phyloP scores from a whole-genome alignment of 2,113 vertebrate species.

The Anguilla japonica region DNA sequence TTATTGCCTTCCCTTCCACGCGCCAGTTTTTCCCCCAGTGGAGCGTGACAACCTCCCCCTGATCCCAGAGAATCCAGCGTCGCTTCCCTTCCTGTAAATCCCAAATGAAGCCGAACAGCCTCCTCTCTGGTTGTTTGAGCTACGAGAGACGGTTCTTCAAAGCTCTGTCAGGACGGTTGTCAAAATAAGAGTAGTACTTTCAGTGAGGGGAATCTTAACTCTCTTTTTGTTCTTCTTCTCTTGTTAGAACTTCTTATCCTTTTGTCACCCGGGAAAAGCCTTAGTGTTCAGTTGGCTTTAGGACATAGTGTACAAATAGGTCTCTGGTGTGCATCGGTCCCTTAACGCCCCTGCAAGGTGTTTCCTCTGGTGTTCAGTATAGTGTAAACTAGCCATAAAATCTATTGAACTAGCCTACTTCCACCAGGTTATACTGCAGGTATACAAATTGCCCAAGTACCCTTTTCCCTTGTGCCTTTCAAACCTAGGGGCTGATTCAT shows the following conservation, averaged over 20 bases:
- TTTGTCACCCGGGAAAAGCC: neutral
- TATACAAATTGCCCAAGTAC: neutral
- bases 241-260: neutral
- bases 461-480: neutral
- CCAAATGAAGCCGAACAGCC: neutral
- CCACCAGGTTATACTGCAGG: neutral
- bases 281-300: neutral
- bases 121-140: neutral
- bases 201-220: neutral
- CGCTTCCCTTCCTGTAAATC: neutral
- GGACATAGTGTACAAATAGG: neutral
- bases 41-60: neutral
- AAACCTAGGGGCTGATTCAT: neutral
- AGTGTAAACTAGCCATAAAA: neutral
- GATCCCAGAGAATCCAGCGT: neutral
- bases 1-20: neutral
- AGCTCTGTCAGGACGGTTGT: neutral
- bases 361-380: neutral
- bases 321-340: neutral
- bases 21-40: neutral
- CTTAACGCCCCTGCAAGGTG: neutral
- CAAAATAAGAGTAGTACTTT: neutral
- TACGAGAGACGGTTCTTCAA: neutral
- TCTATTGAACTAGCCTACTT: neutral
- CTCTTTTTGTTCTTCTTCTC: slow-evolving; percentile 1